Percentiles rank a stretch among this genome's conserved stretches.
These are phyloP conservation scores for Rhogogaster chlorosoma DNA, from an alignment of 2,888 invertebrate genomes.

Conservation along the genomic window DNA sequence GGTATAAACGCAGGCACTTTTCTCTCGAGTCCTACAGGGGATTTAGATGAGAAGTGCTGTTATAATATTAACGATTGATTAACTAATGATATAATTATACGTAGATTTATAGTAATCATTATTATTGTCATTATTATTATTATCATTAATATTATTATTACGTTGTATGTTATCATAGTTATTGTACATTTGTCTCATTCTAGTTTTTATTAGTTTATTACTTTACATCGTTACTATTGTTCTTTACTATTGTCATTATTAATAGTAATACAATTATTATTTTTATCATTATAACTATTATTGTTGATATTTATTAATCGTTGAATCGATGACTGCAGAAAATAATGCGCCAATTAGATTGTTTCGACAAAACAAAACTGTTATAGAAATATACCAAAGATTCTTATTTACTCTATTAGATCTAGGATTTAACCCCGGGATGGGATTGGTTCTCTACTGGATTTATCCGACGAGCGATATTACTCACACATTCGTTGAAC, in stretches of 20 bases:
- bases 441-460: background rate
- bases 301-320: slow-evolving; percentile 43
- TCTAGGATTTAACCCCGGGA: background rate
- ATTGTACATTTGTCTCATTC: slow-evolving; percentile 45
- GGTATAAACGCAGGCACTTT: slow-evolving; percentile 29
- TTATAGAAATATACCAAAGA: slow-evolving; percentile 19
- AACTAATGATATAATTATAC: slow-evolving; percentile 26
- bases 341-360: background rate
- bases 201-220: slow-evolving; percentile 52
- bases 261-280: slow-evolving; percentile 54
- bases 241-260: background rate
- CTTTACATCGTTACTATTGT: slow-evolving; percentile 43
- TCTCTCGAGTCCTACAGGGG: slow-evolving; percentile 57
- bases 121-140: slow-evolving; percentile 6
- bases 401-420: background rate
- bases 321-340: slow-evolving; percentile 48
- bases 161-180: slow-evolving; percentile 54
- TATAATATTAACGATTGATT: slow-evolving; percentile 56
- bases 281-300: slow-evolving; percentile 29
- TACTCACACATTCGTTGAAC: slow-evolving; percentile 1
- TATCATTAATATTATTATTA: slow-evolving; percentile 43
- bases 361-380: background rate
- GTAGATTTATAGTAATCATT: slow-evolving; percentile 34
- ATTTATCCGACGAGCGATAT: background rate
- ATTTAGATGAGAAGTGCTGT: slow-evolving; percentile 69